phyloP scores from a whole-genome alignment of 2,113 vertebrate genomes.

The Oncorhynchus mykiss region DNA sequence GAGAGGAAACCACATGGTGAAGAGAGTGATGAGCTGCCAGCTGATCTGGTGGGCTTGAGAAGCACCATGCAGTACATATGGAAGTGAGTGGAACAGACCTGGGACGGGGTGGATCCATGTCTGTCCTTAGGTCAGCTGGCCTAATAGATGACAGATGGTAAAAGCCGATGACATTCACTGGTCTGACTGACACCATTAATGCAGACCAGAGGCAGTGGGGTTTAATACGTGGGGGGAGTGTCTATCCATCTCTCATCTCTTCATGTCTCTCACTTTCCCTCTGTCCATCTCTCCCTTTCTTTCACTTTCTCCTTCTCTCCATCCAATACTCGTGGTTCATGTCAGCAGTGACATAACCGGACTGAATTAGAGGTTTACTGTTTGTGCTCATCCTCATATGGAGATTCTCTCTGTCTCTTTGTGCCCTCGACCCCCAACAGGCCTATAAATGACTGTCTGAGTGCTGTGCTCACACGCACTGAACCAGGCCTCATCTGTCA shows the following conservation, averaged over 20 bases:
- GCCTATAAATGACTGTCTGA: slow-evolving; percentile 3
- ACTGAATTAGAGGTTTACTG: not conserved
- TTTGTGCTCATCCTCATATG: not conserved
- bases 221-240: not conserved
- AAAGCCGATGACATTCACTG: not conserved
- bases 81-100: not conserved
- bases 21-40: not conserved
- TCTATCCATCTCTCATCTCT: not conserved
- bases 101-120: not conserved
- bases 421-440: slow-evolving; percentile 7
- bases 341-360: not conserved
- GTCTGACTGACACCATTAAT: not conserved
- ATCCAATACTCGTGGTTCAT: not conserved
- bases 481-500: slow-evolving; percentile 19
- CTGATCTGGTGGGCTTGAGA: not conserved
- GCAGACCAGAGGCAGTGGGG: not conserved
- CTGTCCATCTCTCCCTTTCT: not conserved
- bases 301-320: not conserved
- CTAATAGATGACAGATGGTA: not conserved
- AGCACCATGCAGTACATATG: not conserved
- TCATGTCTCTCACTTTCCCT: not conserved
- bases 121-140: not conserved
- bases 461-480: slow-evolving; percentile 6
- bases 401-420: not conserved
- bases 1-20: not conserved